Base-by-base conservation (phyloP, 2,113 vertebrate genomes). In the Sebastes fasciatus region DNA sequence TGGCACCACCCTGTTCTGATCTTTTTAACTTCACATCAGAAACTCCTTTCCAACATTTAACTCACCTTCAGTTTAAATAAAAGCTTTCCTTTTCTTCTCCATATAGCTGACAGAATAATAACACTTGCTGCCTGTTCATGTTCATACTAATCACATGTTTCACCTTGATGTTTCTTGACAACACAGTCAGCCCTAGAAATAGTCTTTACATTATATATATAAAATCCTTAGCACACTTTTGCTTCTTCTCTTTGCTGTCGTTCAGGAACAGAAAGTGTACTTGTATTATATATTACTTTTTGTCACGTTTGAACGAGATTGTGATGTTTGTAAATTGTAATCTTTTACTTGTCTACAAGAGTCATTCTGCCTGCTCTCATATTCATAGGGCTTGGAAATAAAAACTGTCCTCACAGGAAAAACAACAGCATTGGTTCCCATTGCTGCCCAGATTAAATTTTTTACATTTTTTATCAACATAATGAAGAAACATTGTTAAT, bases 61-160 rank as follows among this genome's bases (percentile, higher is more conserved):
- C 71, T 64, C 51, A 70, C 14, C 16, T 17, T 58, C 5, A 16
- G 9, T 49, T 42, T 6, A 34, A 65, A 51, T 58, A 65, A 40
- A 54, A 40, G 51, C 43, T 60, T 74, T 66, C 5, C 16, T 14
- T 62, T 46, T 61, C 66, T 21, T 51, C 77, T 63, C 46, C 21
- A 8, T 23, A 13, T 6, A 65, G 72, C 67, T 81, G 62, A 77
- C 84, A 81, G 60, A 77, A 55, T 81, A 86, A 86, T 86, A 81
- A 77, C 48, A 86, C 61, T 67, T 77, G 46, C 73, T 72, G 48
- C 67, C 61, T 81, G 52, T 54, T 51, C 60, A 58, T 34, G 4
- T 43, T 80, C 71, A 57, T 64, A 65, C 61, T 86, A 81, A 86
- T 86, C 60, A 77, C 61, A 71, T 73, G 66, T 62, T 77, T 61